Evolutionary conservation across 2,888 invertebrate genomes (phyloP), one percentile per base, ranked within the genome.

Genomic region (Cheilosia urbana): DNA sequence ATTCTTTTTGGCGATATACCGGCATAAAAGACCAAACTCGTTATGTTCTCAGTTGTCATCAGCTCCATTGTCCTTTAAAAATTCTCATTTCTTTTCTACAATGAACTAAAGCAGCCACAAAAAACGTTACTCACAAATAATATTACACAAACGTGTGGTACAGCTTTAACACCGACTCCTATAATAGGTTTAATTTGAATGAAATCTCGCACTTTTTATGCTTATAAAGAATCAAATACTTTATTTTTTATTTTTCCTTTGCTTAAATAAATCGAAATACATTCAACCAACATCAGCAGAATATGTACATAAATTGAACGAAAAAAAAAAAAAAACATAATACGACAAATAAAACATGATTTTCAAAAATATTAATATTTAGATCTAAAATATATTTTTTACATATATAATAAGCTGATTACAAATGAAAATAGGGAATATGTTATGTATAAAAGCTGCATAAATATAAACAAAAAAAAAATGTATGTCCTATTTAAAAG

Each of bases 251-350:
- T 55, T 40, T 11, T 55, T 66, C 24, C 71, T 58, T 62, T 66
- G 60, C 66, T 82, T 78, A 68, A 68, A 83, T 73, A 78, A 72
- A 72, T 72, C 69, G 71, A 19, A 49, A 47, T 53, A 63, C 58
- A 65, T 49, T 66, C 63, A 58, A 68, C 72, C 78, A 78, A 72
- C 55, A 68, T 78, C 57, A 68, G 78, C 62, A 66, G 45, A 72
- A 68, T 83, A 83, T 83, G 21, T 78, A 83, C 78, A 83, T 53
- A 78, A 83, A 62, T 75, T 80, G 45, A 58, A 47, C 37, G 42
- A 60, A 55, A 13, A 37, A 37, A 37, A 37, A 37, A 13, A 37
- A 37, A 13, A 71, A 69, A 62, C 9, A 47, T 2, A 21, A 21
- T n/a, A 21, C 21, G 2, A 21, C 1, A 37, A 57, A 63, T 58